Evolutionary conservation across 2,113 vertebrate genomes (phyloP).

Genomic region (Tragelaphus imberbis): DNA sequence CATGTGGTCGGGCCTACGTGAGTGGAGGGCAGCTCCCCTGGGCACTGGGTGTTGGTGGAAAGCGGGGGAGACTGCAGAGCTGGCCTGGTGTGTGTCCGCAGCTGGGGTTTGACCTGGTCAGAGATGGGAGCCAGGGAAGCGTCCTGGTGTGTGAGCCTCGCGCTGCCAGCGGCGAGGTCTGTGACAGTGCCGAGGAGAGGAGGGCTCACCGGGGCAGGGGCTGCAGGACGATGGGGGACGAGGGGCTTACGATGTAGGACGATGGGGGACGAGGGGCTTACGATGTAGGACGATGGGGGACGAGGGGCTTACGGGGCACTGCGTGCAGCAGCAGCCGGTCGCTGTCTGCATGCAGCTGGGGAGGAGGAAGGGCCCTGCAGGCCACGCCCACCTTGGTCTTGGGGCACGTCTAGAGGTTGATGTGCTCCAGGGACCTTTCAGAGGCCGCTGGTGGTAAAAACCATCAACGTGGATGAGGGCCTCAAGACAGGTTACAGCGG

Average conservation of each 20-base stretch:
- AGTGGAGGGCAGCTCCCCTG: background rate
- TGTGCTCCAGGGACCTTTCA: background rate
- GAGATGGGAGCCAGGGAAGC: background rate
- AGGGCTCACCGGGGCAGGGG: background rate
- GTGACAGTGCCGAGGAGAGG: background rate
- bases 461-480: background rate
- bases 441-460: background rate
- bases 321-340: background rate
- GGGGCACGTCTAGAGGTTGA: background rate
- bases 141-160: rapidly evolving
- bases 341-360: background rate
- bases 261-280: background rate
- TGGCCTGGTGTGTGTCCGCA: background rate
- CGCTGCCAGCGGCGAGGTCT: background rate
- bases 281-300: background rate
- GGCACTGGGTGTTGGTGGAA: background rate
- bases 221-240: background rate
- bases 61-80: background rate
- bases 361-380: background rate
- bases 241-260: too few relatives aligned
- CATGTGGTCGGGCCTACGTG: background rate
- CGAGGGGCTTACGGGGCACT: background rate
- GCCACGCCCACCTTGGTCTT: background rate
- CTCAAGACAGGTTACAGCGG: background rate
- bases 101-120: background rate